Evolutionary conservation across 2,888 invertebrate genomes (phyloP).

Genomic region (Sarcophaga carnaria): DNA sequence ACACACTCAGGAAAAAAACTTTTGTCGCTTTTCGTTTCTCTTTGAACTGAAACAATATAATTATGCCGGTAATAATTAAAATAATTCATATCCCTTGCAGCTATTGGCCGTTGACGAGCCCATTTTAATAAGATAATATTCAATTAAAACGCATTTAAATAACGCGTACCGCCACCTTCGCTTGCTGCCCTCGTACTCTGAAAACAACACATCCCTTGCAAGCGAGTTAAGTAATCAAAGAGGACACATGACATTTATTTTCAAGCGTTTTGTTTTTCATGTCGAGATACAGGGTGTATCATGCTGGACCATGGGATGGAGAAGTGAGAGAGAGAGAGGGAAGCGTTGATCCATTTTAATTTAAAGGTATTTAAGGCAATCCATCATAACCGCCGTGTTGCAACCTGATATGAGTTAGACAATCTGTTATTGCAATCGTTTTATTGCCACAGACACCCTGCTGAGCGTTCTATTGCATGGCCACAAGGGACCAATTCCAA

Average conservation of each 20-base stretch:
- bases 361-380: constrained; percentile 81
- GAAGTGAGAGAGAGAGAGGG: constrained; percentile 38
- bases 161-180: constrained; percentile 53
- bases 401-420: constrained; percentile 80
- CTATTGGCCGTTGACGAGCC: constrained; percentile 22
- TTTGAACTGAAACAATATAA: constrained; percentile 37
- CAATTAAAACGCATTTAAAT: constrained; percentile 79
- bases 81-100: constrained; percentile 54
- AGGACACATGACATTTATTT: constrained; percentile 18
- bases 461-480: constrained; percentile 81
- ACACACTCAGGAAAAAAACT: constrained; percentile 1
- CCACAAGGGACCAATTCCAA: constrained; percentile 82
- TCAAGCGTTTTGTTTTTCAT: not conserved
- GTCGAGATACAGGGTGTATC: not conserved
- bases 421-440: constrained; percentile 79
- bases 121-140: constrained; percentile 68
- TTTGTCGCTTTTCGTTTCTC: not conserved
- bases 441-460: constrained; percentile 74
- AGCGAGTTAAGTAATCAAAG: constrained; percentile 27
- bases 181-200: constrained; percentile 11
- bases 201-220: constrained; percentile 60
- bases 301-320: constrained; percentile 20
- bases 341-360: constrained; percentile 78
- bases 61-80: constrained; percentile 40
- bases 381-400: constrained; percentile 77